Base-by-base conservation (phyloP, 2,888 invertebrate species). In the Dolichomitus sp. region DNA sequence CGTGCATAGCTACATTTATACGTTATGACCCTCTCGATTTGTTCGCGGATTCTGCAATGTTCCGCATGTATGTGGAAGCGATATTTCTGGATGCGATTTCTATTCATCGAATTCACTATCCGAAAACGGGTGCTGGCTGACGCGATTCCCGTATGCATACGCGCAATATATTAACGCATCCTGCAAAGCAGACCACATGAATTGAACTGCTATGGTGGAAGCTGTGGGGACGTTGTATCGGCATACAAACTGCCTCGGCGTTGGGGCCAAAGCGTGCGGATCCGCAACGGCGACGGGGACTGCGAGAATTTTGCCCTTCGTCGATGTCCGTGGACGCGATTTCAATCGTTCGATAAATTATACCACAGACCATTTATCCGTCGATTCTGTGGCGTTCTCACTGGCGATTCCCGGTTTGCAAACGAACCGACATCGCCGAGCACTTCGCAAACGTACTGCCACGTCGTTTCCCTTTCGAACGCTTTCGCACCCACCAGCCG, bases 341-440 rank as follows among this genome's bases (percentile, higher is more conserved):
- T 78, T 77, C 79, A 84, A 87, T 86, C 86, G 82, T 81, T 61
- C 87, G 86, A 88, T 88, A 86, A 88, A 88, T 88, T 87, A 88
- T 87, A 85, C 86, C 79, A 45, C 80, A 85, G 78, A 85, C 84
- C 84, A 83, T 83, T 86, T 85, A 84, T 86, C 84, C 81, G 86
- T 74, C 80, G 81, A 83, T 79, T 75, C 82, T 66, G 75, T 66
- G 61, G 75, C 75, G 54, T 74, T 78, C 79, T 61, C 70, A 19
- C 66, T 72, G 74, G 69, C 45, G 78, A 66, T 70, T 75, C 52
- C 45, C 50, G 57, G 65, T 76, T 45, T 72, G 50, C 69, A 66
- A 79, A 75, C 75, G 72, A 76, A 72, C 70, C 73, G 52, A 74
- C 74, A 79, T 66, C 45, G 72, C 45, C 23, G 33, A 54, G 52